Percentiles rank a stretch among this genome's conserved stretches.
Evolutionary conservation across 2,113 vertebrate genomes (phyloP).

Genomic region (Hippocampus mohnikei): DNA sequence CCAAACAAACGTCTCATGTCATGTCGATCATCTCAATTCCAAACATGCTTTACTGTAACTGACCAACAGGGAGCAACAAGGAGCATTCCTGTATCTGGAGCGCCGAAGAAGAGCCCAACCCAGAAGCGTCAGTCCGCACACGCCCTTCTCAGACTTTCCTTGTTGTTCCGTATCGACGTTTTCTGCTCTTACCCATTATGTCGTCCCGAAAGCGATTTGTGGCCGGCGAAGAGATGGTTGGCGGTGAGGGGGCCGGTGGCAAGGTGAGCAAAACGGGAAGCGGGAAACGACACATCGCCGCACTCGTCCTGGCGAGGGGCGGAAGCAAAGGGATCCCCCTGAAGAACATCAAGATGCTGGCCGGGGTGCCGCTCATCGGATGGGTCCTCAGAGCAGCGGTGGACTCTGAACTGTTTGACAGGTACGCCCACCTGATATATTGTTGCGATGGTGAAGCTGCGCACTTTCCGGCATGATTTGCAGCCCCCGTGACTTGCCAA

Average conservation of each 20-base stretch:
- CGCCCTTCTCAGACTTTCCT: not conserved
- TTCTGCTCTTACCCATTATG: slow-evolving; percentile 3
- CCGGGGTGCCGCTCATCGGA: slow-evolving; percentile 43
- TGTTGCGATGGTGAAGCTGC: too few relatives aligned
- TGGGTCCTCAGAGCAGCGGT: slow-evolving; percentile 52
- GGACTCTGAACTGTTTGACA: slow-evolving; percentile 39
- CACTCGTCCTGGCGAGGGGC: slow-evolving; percentile 47
- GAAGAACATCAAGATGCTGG: slow-evolving; percentile 60
- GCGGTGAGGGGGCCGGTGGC: accelerated
- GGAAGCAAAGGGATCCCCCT: slow-evolving; percentile 59
- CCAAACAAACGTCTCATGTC: not conserved
- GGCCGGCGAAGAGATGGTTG: accelerated
- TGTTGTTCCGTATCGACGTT: not conserved
- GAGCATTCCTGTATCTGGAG: not conserved
- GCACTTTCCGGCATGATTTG: too few relatives aligned
- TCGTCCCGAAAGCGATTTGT: not conserved
- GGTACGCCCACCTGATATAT: slow-evolving; percentile 25
- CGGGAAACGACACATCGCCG: slow-evolving; percentile 13
- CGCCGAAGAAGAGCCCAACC: not conserved
- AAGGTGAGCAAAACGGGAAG: not conserved
- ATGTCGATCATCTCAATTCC: not conserved
- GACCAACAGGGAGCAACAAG: not conserved
- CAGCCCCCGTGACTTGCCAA: too few relatives aligned
- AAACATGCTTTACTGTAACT: not conserved
- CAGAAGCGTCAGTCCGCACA: not conserved